Conservation (phyloP, 2,797 vertebrate species). For the Chelon auratus region DNA sequence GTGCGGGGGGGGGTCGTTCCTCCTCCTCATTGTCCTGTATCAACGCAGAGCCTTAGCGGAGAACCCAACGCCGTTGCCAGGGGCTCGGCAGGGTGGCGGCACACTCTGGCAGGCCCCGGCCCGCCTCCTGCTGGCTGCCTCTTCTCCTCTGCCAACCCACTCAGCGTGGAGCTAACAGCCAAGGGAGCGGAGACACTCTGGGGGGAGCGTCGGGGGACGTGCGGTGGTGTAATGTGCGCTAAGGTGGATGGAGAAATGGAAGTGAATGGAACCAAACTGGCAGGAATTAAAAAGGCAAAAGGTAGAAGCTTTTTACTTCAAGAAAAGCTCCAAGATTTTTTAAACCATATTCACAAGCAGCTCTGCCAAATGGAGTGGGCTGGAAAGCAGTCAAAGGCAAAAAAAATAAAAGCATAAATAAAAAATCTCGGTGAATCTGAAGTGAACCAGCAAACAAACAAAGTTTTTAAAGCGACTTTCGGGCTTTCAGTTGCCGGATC, state of each 20-base stretch:
- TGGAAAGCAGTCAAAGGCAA: conserved; percentile 33
- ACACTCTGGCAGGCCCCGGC: conserved; percentile 54
- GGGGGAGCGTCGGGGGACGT: conserved; percentile 37
- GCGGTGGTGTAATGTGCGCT: neutral
- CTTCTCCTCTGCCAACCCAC: conserved; percentile 70
- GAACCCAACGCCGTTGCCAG: conserved; percentile 34
- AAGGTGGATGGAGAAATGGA: conserved; percentile 7
- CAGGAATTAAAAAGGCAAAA: conserved; percentile 30
- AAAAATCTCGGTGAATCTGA: neutral
- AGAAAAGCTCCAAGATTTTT: conserved; percentile 25
- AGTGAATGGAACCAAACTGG: conserved; percentile 44
- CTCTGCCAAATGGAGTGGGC: conserved; percentile 35
- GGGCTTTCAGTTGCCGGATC: neutral
- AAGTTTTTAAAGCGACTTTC: conserved; percentile 19
- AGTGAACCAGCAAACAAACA: conserved; percentile 12
- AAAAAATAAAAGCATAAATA: neutral
- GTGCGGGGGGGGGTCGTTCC: neutral
- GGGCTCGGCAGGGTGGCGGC: conserved; percentile 50
- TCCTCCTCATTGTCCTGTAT: conserved; percentile 37
- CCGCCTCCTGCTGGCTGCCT: conserved; percentile 64
- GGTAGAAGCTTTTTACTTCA: conserved; percentile 30
- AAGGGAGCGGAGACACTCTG: conserved; percentile 36
- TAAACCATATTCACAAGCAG: conserved; percentile 8
- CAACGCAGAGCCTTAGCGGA: conserved; percentile 18
- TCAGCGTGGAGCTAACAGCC: conserved; percentile 62